Base-by-base conservation (phyloP, 64 coral and sea anemone genomes). In the Pachyseris speciosa region DNA sequence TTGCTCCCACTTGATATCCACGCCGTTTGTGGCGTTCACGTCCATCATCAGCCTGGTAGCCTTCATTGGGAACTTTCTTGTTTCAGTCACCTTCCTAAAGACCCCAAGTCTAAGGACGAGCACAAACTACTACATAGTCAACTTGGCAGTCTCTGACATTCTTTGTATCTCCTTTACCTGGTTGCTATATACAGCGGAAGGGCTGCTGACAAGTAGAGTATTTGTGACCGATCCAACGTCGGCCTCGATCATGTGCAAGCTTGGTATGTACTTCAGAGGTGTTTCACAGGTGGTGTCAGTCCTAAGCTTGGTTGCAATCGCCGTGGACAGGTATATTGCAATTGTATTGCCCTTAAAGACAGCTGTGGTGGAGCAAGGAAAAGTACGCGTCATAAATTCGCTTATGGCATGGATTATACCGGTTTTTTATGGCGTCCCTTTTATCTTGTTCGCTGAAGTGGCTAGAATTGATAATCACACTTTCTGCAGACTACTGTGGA, bases 81-180 rank as follows among this genome's bases (percentile, higher is more conserved):
- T 76, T 3, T 19, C 28, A 17, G 2, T 50, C 1, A 30, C 42
- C 16, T 45, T 76, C 1, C 6, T 30, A 3, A 76, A 29, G 50
- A 52, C 42, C 2, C 24, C 73, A 5, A 32, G 28, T 22, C 43
- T 76, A 0, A 33, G 43, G 17, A 76, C 73, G 13, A 76, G 73
- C 11, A 76, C 24, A n/a, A 79, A 79, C 30, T 79, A 79, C 20
- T 58, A 53, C 15, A 53, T 53, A 32, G 50, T 79, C 26, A 79
- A 57, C 32, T 58, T 79, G 75, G 75, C 75, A 1, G 19, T 58
- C 17, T 79, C 75, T 2, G 75, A 79, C 25, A 1, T 79, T 34
- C 10, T 79, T n/a, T 59, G 15, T 36, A 17, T 27, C 2, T 29
- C 3, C 2, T 29, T 17, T 16, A 79, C 3, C 5, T 79, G 75